Conservation (phyloP, 2,888 invertebrate species). For the Blastobasis adustella region DNA sequence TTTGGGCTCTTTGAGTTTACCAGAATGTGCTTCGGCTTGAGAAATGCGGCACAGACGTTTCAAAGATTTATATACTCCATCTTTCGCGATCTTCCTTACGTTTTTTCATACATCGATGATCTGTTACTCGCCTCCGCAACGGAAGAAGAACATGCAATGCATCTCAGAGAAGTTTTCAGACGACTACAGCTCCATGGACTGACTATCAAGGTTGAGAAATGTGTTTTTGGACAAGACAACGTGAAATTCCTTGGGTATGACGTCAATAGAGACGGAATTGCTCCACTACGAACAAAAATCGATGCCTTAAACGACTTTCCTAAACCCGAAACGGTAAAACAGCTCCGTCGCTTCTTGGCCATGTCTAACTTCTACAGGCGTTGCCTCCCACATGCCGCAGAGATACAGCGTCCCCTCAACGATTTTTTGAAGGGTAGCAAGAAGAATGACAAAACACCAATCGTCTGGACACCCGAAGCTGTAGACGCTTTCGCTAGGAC, state of each 20-base stretch:
- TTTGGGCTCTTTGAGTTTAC: conserved; percentile 29
- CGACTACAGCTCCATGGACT: conserved; percentile 1
- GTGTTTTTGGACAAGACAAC: conserved; percentile 2
- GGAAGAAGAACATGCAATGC: conserved; percentile 7
- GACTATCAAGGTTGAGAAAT: conserved; percentile 4
- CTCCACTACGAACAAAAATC: not conserved
- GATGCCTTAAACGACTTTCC: conserved; percentile 5
- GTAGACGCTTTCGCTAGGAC: conserved; percentile 12
- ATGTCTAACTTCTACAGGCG: conserved; percentile 20
- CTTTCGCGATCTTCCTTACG: conserved; percentile 16
- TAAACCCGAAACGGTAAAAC: conserved; percentile 9
- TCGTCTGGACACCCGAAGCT: conserved; percentile 13
- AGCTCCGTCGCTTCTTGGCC: conserved; percentile 12
- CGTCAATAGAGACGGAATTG: conserved; percentile 1
- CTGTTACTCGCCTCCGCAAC: conserved; percentile 19
- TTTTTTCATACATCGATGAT: conserved; percentile 27
- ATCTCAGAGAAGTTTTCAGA: conserved; percentile 1
- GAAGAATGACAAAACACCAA: conserved; percentile 12
- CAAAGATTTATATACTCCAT: conserved; percentile 22
- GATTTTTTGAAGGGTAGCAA: conserved; percentile 8
- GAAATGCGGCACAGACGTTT: conserved; percentile 27
- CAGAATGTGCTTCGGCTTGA: conserved; percentile 28
- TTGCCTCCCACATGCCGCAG: conserved; percentile 27
- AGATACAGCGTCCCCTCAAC: conserved; percentile 4
- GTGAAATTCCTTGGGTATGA: conserved; percentile 5